These are phyloP conservation scores for Vandiemenella viatica DNA, from an alignment of 2,888 invertebrate genomes.

Conservation along the genomic window DNA sequence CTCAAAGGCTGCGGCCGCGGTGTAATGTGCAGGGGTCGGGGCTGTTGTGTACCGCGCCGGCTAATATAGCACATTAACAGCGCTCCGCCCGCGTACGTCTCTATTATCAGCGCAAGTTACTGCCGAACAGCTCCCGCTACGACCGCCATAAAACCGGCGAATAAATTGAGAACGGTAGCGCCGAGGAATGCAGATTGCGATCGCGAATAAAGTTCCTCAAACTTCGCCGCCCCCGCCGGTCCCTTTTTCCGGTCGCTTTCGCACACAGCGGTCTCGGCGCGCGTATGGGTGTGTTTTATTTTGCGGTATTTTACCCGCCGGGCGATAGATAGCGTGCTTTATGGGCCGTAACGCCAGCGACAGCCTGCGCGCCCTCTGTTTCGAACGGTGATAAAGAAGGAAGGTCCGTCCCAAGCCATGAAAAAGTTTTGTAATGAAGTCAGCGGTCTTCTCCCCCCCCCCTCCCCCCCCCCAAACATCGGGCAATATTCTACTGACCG, in stretches of 20 bases:
- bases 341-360: too few relatives aligned
- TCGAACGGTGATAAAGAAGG: neutral
- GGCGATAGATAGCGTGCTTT: neutral
- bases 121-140: too few relatives aligned
- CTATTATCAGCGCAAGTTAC: neutral
- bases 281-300: too few relatives aligned
- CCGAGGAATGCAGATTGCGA: neutral
- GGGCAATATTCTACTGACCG: too few relatives aligned
- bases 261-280: too few relatives aligned
- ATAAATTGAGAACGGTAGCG: neutral
- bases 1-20: too few relatives aligned
- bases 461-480: too few relatives aligned
- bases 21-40: too few relatives aligned
- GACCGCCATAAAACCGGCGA: neutral
- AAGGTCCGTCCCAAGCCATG: neutral
- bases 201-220: neutral
- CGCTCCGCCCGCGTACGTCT: neutral
- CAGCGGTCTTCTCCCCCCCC: neutral
- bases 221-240: neutral
- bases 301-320: too few relatives aligned
- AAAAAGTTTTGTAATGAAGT: neutral
- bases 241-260: neutral
- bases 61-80: neutral
- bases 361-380: too few relatives aligned
- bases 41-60: too few relatives aligned